phyloP scores from a whole-genome alignment of 2,113 vertebrate genomes.

The Bungarus multicinctus region DNA sequence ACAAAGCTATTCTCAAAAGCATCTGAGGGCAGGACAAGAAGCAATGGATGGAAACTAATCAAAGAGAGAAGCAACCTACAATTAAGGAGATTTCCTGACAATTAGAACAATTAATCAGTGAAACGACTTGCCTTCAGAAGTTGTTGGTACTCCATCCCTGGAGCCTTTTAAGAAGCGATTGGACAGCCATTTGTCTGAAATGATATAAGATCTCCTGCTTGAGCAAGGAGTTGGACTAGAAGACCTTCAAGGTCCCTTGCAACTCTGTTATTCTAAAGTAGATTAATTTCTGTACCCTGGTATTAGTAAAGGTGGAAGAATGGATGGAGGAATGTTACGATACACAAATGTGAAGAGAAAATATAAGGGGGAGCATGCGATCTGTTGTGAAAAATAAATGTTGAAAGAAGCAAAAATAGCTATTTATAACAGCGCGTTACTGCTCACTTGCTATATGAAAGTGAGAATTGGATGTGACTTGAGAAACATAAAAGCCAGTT shows the following conservation, averaged over 20 bases:
- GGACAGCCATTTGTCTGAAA: too few relatives aligned
- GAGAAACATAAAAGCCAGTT: not conserved
- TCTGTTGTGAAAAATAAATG: not conserved
- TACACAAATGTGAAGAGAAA: not conserved
- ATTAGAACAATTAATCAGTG: too few relatives aligned
- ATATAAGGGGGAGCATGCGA: not conserved
- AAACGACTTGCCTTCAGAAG: too few relatives aligned
- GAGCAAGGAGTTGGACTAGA: too few relatives aligned
- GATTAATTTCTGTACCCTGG: not conserved
- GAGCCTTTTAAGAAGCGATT: too few relatives aligned
- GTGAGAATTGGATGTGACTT: not conserved
- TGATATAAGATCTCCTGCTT: too few relatives aligned
- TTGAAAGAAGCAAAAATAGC: not conserved
- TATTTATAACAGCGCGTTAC: not conserved
- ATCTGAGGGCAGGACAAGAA: too few relatives aligned
- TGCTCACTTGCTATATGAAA: not conserved
- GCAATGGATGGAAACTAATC: too few relatives aligned
- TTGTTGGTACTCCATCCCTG: too few relatives aligned
- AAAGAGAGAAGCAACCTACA: too few relatives aligned
- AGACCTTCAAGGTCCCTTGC: not conserved
- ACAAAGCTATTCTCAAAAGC: too few relatives aligned
- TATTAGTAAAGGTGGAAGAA: not conserved
- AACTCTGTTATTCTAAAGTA: not conserved
- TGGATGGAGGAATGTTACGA: not conserved
- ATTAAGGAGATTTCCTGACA: too few relatives aligned